Percentiles rank a stretch among this genome's conserved stretches.
phyloP scores from a whole-genome alignment of 2,888 invertebrate genomes.

The Plagodis pulveraria region DNA sequence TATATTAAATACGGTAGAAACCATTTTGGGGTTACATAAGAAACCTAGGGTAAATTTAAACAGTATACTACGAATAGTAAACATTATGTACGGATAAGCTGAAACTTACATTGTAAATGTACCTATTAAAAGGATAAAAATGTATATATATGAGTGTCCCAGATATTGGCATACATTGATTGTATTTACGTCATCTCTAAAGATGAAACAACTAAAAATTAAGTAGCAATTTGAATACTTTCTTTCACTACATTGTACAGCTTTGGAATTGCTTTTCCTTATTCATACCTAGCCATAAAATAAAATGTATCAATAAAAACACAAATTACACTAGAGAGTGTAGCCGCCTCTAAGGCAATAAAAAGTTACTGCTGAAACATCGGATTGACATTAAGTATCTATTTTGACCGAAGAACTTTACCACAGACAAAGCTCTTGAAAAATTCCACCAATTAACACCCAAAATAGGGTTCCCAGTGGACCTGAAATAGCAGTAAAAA shows the following conservation, averaged over 20 bases:
- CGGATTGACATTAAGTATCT: constrained; percentile 30
- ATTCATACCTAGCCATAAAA: constrained; percentile 27
- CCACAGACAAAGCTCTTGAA: constrained; percentile 40
- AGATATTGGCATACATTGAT: constrained; percentile 3
- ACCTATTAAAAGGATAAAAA: no score
- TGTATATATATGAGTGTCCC: background rate
- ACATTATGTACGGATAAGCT: no score
- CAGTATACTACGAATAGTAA: no score
- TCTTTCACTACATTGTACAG: constrained; percentile 22
- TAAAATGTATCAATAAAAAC: constrained; percentile 29
- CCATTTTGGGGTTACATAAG: background rate
- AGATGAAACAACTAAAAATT: constrained; percentile 14
- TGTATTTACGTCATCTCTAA: constrained; percentile 8
- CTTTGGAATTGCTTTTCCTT: constrained; percentile 27
- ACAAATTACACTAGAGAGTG: constrained; percentile 26
- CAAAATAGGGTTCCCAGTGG: constrained; percentile 41
- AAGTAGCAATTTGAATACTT: constrained; percentile 23
- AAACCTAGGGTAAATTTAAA: no score
- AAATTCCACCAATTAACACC: constrained; percentile 47
- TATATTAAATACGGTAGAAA: background rate
- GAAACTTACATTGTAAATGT: no score
- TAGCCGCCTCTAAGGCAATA: constrained; percentile 22
- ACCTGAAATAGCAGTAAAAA: constrained; percentile 49
- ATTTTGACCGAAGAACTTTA: constrained; percentile 24
- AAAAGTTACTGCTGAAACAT: constrained; percentile 28